phyloP scores from a whole-genome alignment of 2,888 invertebrate genomes.

The Griposia aprilina region DNA sequence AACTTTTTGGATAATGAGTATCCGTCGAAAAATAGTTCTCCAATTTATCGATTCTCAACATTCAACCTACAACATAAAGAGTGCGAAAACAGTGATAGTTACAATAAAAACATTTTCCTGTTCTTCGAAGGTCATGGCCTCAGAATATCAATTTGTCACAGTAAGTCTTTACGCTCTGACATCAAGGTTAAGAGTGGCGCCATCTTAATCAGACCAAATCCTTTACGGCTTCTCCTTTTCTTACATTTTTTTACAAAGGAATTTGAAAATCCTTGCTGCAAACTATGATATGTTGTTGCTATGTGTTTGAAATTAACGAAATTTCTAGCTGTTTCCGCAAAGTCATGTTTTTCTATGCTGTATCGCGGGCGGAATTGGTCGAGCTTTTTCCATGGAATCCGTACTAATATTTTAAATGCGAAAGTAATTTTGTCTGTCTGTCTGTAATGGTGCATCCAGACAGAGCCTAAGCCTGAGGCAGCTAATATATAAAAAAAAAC shows the following conservation, averaged over 20 bases:
- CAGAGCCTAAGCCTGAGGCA: too few relatives aligned
- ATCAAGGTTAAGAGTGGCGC: conserved; percentile 60
- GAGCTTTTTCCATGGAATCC: background rate
- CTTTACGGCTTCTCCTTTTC: conserved; percentile 36
- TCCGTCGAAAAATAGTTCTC: background rate
- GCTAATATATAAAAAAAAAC: too few relatives aligned
- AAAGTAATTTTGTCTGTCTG: too few relatives aligned
- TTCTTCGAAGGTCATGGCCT: conserved; percentile 35
- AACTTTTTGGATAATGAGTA: background rate
- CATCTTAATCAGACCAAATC: conserved; percentile 57
- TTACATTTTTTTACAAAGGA: conserved; percentile 22
- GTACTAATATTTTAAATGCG: too few relatives aligned
- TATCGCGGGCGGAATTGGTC: background rate
- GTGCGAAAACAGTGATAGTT: conserved; percentile 28
- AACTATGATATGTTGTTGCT: conserved; percentile 9
- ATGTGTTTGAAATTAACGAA: background rate
- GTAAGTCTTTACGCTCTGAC: conserved; percentile 48
- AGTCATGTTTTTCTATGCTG: too few relatives aligned
- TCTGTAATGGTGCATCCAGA: too few relatives aligned
- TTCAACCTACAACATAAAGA: background rate
- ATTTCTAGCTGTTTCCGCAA: background rate
- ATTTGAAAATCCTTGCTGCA: conserved; percentile 1
- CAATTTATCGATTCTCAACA: background rate
- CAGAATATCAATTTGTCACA: conserved; percentile 58
- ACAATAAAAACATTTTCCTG: conserved; percentile 42